phyloP scores from a whole-genome alignment of 2,113 vertebrate species.

The Eptesicus fuscus region DNA sequence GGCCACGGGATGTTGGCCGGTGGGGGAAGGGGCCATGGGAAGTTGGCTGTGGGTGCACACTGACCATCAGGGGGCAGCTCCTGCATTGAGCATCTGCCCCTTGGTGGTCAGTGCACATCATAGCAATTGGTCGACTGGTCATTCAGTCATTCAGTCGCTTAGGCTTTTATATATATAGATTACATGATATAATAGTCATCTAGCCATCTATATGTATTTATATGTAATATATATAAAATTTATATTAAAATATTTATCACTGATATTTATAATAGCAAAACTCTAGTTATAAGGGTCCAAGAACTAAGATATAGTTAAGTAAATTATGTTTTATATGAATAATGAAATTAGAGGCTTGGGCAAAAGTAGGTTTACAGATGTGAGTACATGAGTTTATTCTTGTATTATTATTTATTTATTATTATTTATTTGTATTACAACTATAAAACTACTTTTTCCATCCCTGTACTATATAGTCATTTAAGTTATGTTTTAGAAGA shows the following conservation, averaged over 20 bases:
- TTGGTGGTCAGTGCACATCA: too few species aligned
- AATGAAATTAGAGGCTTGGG: not conserved
- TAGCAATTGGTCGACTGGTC: too few species aligned
- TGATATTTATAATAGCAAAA: slow-evolving; percentile 2
- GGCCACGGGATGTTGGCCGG: too few species aligned
- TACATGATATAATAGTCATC: not conserved
- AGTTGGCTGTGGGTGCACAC: too few species aligned
- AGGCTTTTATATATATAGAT: not conserved
- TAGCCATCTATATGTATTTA: not conserved
- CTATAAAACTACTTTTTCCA: not conserved
- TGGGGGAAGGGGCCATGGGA: too few species aligned
- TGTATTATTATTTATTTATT: not conserved
- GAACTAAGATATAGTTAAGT: not conserved
- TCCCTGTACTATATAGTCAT: not conserved
- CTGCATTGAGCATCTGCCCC: too few species aligned
- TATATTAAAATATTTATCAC: not conserved
- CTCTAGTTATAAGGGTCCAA: not conserved
- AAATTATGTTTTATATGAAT: not conserved
- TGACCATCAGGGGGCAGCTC: too few species aligned
- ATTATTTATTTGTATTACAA: not conserved
- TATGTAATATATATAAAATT: not conserved
- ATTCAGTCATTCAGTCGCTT: too few species aligned
- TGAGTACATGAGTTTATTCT: not conserved
- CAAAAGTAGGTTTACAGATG: not conserved
- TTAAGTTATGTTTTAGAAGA: not conserved